Base-by-base conservation (phyloP, 2,797 vertebrate species). In the Notolepis coatsorum region DNA sequence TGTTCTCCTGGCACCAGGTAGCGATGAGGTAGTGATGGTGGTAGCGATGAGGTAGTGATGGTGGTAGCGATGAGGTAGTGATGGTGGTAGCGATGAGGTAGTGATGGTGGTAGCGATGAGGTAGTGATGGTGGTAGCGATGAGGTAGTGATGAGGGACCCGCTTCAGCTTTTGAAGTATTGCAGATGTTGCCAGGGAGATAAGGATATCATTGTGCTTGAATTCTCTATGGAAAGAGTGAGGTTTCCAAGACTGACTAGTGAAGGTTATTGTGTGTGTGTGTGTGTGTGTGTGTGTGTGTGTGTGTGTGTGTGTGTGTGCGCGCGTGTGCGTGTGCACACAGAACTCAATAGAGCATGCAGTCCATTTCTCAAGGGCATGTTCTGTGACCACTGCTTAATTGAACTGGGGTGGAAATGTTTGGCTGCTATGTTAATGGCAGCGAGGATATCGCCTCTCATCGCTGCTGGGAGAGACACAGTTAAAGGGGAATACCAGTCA, bases 111-210 rank as follows among this genome's bases (percentile, higher is more conserved):
- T 8, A 30, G 28, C 8, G 8, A 8, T 30, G 28, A 30, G 4
- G 52, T 49, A 87, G 81, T 73, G 87, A 91, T 90, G 87, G 89
- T 85, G 81, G 71, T 58, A 75, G 82, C 70, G 86, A 88, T 89
- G 82, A 73, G 81, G 71, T 58, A 75, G 82, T 71, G 86, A 88
- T 89, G 82, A 73, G 75, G 85, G 82, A 88, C 80, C 79, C 67
- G 75, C 88, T 89, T 87, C 78, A 84, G 87, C 85, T 87, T 88
- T 91, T 84, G 72, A 84, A 84, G 81, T 84, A 76, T 88, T 89
- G 84, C 88, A 88, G 88, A 89, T 85, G 88, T 91, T 91, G 82
- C 88, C 86, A 90, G 84, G 86, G 90, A 88, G 90, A 89, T 89
- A 86, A 89, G 88, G 79, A 87, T 81, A 88, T 84, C 81, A 86